Base-by-base conservation (phyloP, 2,888 invertebrate species). In the Tuta absoluta region DNA sequence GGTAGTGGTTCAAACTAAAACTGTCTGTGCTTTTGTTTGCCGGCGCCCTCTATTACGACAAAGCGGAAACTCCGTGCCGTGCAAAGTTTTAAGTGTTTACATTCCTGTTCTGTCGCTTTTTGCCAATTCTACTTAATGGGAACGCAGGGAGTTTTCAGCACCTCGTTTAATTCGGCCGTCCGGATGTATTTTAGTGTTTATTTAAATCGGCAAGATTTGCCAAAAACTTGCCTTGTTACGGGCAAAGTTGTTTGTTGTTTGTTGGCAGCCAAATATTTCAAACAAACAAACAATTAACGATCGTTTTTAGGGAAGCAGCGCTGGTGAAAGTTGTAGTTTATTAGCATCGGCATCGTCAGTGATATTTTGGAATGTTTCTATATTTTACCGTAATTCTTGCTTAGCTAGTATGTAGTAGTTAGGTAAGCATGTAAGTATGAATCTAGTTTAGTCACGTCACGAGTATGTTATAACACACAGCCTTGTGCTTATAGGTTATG, bases 31-130 rank as follows among this genome's bases (percentile, higher is more conserved):
- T 85, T 84, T 87, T 89, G 86, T 89, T 88, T 87, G 86, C 82
- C 79, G 82, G 83, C 85, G 82, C 85, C 85, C 85, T 84, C 86
- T 86, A 82, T 83, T 84, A 82, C 81, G 75, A 72, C 72, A 77
- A 71, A 79, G 78, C 81, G 77, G 80, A 75, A 85, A 84, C 84
- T 81, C 81, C 65, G 73, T 77, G 74, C 75, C 73, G 82, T 81
- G 84, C 77, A 86, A 89, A 89, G 86, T 90, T 89, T 90, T 87
- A 89, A 90, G 89, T 90, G 89, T 89, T 90, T 90, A 89, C 86
- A 88, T 87, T 90, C 83, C 84, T 85, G 87, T 87, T 87, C 85
- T 84, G 87, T 85, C 84, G 88, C 89, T 88, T 89, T 89, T 89
- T 89, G 86, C 87, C 86, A 85, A 89, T 86, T 86, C 82, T 82